A percentile compares a stretch with the other conserved stretches of the same genome.
Conservation (phyloP, 1,140 invertebrate species). For the Philopotamus ludificatus region DNA sequence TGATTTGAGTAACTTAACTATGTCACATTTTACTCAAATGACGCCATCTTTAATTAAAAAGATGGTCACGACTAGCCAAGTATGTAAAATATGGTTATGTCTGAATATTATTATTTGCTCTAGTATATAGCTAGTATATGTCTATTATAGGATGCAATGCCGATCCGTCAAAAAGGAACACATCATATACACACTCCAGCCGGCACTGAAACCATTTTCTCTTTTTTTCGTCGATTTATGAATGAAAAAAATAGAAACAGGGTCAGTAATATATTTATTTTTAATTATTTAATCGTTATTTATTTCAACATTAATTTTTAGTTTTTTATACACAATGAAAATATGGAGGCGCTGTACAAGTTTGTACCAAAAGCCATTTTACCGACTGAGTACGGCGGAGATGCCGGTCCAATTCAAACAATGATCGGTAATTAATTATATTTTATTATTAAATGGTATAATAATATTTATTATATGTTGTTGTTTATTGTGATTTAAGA, state of each 20-base stretch:
- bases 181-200: conserved; percentile 52
- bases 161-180: conserved; percentile 48
- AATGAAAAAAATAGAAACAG: conserved; percentile 13
- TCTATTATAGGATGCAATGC: conserved; percentile 44
- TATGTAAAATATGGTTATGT: background rate
- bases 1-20: conserved; percentile 48
- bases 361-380: conserved; percentile 54
- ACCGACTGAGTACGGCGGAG: conserved; percentile 59
- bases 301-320: conserved; percentile 39
- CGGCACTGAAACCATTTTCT: conserved; percentile 51
- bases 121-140: background rate
- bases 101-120: background rate
- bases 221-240: conserved; percentile 49
- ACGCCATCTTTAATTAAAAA: conserved; percentile 56
- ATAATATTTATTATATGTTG: too few species aligned
- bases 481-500: conserved; percentile 44
- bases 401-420: conserved; percentile 51
- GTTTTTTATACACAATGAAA: conserved; percentile 56
- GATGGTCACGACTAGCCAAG: conserved; percentile 40
- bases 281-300: conserved; percentile 4
- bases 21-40: conserved; percentile 52
- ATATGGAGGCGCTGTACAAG: conserved; percentile 51
- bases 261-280: background rate
- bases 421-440: conserved; percentile 49
- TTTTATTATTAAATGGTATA: too few species aligned